phyloP scores from a whole-genome alignment of 1,140 invertebrate genomes.

The Catajapyx aquilonaris region DNA sequence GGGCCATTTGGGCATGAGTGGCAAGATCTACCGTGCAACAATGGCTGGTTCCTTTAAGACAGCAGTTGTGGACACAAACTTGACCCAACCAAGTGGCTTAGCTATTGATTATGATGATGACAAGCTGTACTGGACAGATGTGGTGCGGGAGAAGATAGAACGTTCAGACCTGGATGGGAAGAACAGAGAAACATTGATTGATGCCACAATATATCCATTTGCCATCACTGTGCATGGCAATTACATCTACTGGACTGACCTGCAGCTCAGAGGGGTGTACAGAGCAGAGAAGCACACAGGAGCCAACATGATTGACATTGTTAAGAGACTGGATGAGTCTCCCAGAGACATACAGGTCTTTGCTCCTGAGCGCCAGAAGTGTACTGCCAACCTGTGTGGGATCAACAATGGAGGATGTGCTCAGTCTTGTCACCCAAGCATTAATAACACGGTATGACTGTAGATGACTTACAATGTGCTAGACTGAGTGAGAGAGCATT shows the following conservation, averaged over 20 bases:
- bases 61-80: constrained; percentile 69
- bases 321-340: constrained; percentile 71
- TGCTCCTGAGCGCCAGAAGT: constrained; percentile 55
- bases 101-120: constrained; percentile 90
- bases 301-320: constrained; percentile 81
- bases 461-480: no score
- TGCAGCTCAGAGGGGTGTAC: constrained; percentile 83
- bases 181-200: constrained; percentile 44
- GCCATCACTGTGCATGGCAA: constrained; percentile 77
- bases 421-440: constrained; percentile 76
- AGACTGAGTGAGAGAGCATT: constrained; percentile 1
- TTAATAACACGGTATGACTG: constrained; percentile 38
- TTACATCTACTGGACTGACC: constrained; percentile 95
- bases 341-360: constrained; percentile 81
- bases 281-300: constrained; percentile 93
- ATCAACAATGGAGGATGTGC: constrained; percentile 78
- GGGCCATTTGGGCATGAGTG: constrained; percentile 76
- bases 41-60: constrained; percentile 89
- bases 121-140: constrained; percentile 96
- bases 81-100: constrained; percentile 87
- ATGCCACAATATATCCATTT: constrained; percentile 88
- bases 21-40: constrained; percentile 84
- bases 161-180: constrained; percentile 69
- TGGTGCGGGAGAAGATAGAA: constrained; percentile 92
- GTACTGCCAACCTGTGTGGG: constrained; percentile 62